Percentiles rank a stretch among this genome's conserved stretches.
Evolutionary conservation across 2,888 invertebrate genomes (phyloP).

Genomic region (Tortrix viridana): DNA sequence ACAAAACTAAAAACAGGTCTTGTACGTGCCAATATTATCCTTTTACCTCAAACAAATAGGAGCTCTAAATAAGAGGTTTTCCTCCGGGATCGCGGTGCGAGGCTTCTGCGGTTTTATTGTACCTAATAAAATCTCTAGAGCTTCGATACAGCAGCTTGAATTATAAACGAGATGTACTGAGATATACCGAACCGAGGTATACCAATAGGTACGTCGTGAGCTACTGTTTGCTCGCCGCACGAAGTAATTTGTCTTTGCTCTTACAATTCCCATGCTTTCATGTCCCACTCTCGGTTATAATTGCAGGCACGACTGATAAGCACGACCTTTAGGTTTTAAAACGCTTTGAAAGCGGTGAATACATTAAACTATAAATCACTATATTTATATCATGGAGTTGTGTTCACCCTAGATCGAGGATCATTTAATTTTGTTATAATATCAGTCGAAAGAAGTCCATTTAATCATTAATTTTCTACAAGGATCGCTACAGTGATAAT

Average conservation of each 20-base stretch:
- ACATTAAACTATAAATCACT: too few species aligned
- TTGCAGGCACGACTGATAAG: slow-evolving; percentile 9
- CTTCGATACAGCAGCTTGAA: slow-evolving; percentile 49
- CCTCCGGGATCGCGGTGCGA: slow-evolving; percentile 49
- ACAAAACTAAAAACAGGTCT: slow-evolving; percentile 45
- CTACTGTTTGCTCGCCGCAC: slow-evolving; percentile 45
- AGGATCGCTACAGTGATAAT: too few species aligned
- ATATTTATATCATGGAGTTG: too few species aligned
- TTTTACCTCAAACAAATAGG: slow-evolving; percentile 59
- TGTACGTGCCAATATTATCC: slow-evolving; percentile 50
- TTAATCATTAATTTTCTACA: too few species aligned
- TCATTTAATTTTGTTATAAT: too few species aligned
- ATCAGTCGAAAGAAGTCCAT: too few species aligned
- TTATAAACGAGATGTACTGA: slow-evolving; percentile 52
- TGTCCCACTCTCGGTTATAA: slow-evolving; percentile 23
- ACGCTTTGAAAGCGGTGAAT: too few species aligned
- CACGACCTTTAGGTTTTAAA: slow-evolving; percentile 15
- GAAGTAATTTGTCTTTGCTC: slow-evolving; percentile 60
- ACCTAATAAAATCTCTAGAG: slow-evolving; percentile 60
- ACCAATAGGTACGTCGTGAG: slow-evolving; percentile 41
- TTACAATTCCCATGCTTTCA: slow-evolving; percentile 56
- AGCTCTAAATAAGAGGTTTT: slow-evolving; percentile 58
- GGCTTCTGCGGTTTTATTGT: slow-evolving; percentile 57
- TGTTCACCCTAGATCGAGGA: too few species aligned
- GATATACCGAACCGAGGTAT: slow-evolving; percentile 46